A percentile compares a stretch with the other conserved stretches of the same genome.
Evolutionary conservation across 2,888 invertebrate genomes (phyloP).

Genomic region (Aproaerema taeniolella): DNA sequence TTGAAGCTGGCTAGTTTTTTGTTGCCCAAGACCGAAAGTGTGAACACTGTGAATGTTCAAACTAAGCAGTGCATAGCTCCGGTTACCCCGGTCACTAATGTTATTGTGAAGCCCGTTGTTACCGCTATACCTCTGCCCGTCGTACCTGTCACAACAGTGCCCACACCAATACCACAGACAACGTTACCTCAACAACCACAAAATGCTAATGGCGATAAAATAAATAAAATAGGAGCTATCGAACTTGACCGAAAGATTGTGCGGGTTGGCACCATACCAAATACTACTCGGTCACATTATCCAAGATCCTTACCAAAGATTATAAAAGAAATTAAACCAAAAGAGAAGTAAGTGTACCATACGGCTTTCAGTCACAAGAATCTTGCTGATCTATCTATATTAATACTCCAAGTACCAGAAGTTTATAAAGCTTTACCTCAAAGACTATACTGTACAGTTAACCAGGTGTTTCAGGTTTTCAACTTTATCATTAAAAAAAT

Average conservation of each 20-base stretch:
- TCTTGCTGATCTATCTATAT: too few species aligned
- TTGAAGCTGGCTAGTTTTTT: slow-evolving; percentile 63
- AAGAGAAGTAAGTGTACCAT: slow-evolving; percentile 60
- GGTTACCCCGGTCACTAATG: slow-evolving; percentile 8
- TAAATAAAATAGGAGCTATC: too few species aligned
- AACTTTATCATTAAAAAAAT: too few species aligned
- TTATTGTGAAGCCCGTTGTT: slow-evolving; percentile 40
- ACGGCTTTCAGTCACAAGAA: background rate
- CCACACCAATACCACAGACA: slow-evolving; percentile 19
- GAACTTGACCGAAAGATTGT: slow-evolving; percentile 63
- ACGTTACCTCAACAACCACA: too few species aligned
- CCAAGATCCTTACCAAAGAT: slow-evolving; percentile 59
- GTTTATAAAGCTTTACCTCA: too few species aligned
- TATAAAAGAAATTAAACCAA: too few species aligned
- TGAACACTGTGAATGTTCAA: slow-evolving; percentile 23
- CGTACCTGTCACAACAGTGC: slow-evolving; percentile 24
- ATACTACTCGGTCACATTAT: slow-evolving; percentile 30
- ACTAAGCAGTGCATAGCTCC: slow-evolving; percentile 1
- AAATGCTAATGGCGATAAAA: too few species aligned
- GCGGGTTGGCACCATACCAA: slow-evolving; percentile 49
- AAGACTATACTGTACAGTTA: too few species aligned
- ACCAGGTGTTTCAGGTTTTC: too few species aligned
- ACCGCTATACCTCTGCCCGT: too few species aligned
- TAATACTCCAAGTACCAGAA: too few species aligned
- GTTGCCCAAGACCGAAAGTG: slow-evolving; percentile 48